Evolutionary conservation across 30 jellyfish, hydroid and myxozoan genomes (phyloP).

Genomic region (Aurelia sp.): DNA sequence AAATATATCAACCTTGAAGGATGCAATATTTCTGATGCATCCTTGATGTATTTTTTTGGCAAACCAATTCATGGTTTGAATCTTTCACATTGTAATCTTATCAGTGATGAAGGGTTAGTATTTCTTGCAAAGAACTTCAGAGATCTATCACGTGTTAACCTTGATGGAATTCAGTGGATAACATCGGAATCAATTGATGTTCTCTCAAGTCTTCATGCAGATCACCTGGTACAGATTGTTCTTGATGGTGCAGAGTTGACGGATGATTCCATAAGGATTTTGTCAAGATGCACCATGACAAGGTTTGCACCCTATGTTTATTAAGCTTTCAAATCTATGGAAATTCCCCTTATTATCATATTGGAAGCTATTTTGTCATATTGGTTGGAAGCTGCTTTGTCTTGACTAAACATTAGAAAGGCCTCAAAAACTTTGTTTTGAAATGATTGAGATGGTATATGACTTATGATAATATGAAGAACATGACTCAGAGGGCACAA

Average conservation of each 20-base stretch:
- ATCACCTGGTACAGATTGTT: slow-evolving; percentile 47
- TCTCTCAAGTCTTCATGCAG: slow-evolving; percentile 44
- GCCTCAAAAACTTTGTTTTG: too few relatives aligned
- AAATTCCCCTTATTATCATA: too few relatives aligned
- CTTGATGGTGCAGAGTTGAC: slow-evolving; percentile 89
- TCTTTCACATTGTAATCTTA: slow-evolving; percentile 73
- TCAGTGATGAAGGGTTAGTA: slow-evolving; percentile 85
- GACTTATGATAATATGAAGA: too few relatives aligned
- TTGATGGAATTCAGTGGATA: slow-evolving; percentile 95
- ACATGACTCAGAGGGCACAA: too few relatives aligned
- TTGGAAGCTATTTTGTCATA: too few relatives aligned
- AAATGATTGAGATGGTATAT: too few relatives aligned
- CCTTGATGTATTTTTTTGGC: slow-evolving; percentile 63
- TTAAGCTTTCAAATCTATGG: not conserved
- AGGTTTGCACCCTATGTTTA: slow-evolving; percentile 47
- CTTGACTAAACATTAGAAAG: too few relatives aligned
- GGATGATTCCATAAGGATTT: slow-evolving; percentile 54
- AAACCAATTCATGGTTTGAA: slow-evolving; percentile 63
- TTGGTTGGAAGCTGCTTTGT: too few relatives aligned
- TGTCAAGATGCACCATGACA: slow-evolving; percentile 57
- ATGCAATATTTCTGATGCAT: slow-evolving; percentile 66
- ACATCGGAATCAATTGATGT: slow-evolving; percentile 66
- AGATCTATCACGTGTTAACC: slow-evolving; percentile 40
- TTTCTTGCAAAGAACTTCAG: slow-evolving; percentile 74
- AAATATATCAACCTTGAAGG: slow-evolving; percentile 73